Evolutionary conservation across 2,113 vertebrate genomes (phyloP), one percentile per base, ranked within the genome.

Genomic region (Corydoras sp.): DNA sequence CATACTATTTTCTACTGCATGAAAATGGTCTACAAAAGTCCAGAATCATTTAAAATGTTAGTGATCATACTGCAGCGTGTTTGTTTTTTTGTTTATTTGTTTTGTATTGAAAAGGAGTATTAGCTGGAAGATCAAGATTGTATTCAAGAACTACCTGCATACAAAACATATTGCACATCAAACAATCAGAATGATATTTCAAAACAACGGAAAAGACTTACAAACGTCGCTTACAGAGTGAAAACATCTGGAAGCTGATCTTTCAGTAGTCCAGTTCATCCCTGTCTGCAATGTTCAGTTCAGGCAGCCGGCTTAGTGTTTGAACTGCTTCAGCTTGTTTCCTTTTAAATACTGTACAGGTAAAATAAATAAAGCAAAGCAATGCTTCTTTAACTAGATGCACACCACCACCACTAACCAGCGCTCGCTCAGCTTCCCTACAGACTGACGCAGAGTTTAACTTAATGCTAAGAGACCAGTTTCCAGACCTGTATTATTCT

Each of bases 121-220:
- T 89, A 93, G 87, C 91, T 92, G 92, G 90, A 96, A 99, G 95
- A 97, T 95, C 95, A 91, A 93, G 93, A 65, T 93, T 94, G 98
- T 99, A 98, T 98, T 96, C 92, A 92, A 92, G 95, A 98, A 97
- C 95, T 97, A 98, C 90, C 92, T 94, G 94, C 95, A 97, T 98
- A 97, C 94, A 97, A 98, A 99, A 98, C 95, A 97, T 99, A 98
- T 98, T 99, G 96, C 96, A 99, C 95, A 97, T 98, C 94, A 97
- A 98, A 95, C 96, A 98, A 96, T 91, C 91, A 94, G 95, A 94
- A 96, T 89, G 81, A 92, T 93, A 80, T 80, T 87, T 89, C 43
- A 78, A 93, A 90, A 92, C 83, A 90, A 89, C 49, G 11, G 11
- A 2, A 90, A 89, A 88, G 91, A 92, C 90, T 82, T 63, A 81